Evolutionary conservation across 2,888 invertebrate species (phyloP).

Genomic region (Lamellibrachia columna): DNA sequence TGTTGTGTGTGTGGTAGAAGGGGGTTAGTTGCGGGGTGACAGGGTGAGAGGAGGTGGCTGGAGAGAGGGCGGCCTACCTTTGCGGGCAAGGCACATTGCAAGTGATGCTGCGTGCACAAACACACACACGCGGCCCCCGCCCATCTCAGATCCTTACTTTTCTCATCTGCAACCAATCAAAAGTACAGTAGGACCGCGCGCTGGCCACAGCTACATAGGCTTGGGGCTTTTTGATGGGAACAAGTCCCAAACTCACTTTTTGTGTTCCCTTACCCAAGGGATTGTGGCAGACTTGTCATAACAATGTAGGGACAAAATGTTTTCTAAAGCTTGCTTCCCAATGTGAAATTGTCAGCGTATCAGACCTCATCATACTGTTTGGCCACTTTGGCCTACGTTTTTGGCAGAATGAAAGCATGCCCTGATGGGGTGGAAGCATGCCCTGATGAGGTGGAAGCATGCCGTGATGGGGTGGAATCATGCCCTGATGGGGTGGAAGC

Average conservation of each 20-base stretch:
- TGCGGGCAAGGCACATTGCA: conserved; percentile 9
- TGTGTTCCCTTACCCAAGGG: not conserved
- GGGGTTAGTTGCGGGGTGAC: not conserved
- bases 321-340: not conserved
- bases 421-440: not conserved
- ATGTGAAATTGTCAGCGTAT: not conserved
- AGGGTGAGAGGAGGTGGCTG: too few species aligned
- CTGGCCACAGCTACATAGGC: not conserved
- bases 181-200: not conserved
- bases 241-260: not conserved
- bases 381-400: not conserved
- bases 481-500: not conserved
- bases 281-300: not conserved
- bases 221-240: not conserved
- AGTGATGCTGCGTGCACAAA: not conserved
- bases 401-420: not conserved
- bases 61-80: not conserved
- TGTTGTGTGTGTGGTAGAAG: not conserved
- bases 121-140: not conserved
- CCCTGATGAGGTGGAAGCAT: not conserved
- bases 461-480: not conserved
- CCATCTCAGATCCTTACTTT: conserved; percentile 13
- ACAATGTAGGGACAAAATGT: too few species aligned
- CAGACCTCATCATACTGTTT: not conserved
- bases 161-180: conserved; percentile 12